Conservation (phyloP, 2,113 vertebrate species). For the Eidolon helvum region DNA sequence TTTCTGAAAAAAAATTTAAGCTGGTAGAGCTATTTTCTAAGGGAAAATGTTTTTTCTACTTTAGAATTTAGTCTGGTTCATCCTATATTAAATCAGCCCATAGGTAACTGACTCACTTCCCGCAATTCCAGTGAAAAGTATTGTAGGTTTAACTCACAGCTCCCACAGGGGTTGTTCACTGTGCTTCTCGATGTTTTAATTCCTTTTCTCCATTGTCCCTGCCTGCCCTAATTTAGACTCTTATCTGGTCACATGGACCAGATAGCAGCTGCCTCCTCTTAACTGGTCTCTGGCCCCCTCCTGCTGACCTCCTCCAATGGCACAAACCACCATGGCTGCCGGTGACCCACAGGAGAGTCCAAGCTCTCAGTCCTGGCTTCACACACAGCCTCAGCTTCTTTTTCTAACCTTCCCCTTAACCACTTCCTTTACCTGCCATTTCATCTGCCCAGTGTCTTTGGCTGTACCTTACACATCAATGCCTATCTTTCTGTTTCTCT, state of each 20-base stretch:
- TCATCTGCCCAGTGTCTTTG: not conserved
- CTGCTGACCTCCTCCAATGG: not conserved
- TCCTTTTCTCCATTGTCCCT: not conserved
- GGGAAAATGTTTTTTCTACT: not conserved
- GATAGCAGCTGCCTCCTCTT: not conserved
- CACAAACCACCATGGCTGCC: not conserved
- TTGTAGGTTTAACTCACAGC: not conserved
- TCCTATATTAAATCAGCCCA: not conserved
- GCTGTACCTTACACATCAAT: not conserved
- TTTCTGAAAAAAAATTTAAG: not conserved
- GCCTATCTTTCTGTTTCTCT: not conserved
- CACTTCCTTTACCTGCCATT: not conserved
- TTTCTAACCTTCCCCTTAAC: not conserved
- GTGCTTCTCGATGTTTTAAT: not conserved
- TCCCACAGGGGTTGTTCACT: not conserved
- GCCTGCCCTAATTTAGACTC: not conserved
- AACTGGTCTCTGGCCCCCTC: not conserved
- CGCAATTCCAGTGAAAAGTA: not conserved
- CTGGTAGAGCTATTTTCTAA: not conserved
- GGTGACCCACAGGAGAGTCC: not conserved
- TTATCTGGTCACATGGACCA: not conserved
- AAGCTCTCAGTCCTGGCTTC: not conserved
- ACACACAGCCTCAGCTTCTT: not conserved
- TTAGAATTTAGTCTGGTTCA: not conserved
- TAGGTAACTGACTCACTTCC: not conserved